Evolutionary conservation across 2,113 vertebrate genomes (phyloP), one percentile per base, ranked within the genome.

Genomic region (Oreochromis aureus): DNA sequence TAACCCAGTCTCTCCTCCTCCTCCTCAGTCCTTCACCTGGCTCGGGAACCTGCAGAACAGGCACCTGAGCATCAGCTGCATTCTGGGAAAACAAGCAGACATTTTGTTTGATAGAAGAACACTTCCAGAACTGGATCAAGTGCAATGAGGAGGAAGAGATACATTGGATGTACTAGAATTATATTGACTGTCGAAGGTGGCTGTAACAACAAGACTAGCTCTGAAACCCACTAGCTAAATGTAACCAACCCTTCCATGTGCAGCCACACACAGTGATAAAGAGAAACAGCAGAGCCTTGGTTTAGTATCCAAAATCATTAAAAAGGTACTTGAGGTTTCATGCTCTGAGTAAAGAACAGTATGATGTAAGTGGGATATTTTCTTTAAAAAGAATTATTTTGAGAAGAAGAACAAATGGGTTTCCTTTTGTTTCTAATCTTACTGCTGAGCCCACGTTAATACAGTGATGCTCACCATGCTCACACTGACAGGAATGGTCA

Each of bases 31-130:
- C 96, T 46, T 6, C 5, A 36, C 3, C 66, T 5, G 93, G 55
- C 41, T 87, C 90, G 18, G 92, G 94, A 79, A 97, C 96, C 30
- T 19, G 3, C 48, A 97, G 9, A 53, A 95, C 36, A 10, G 89
- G 89, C 6, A 94, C 39, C 9, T 48, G 34, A 39, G 24, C 18
- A 24, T 80, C 46, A 1, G 27, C 5, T 22, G 79, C 39, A 83
- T 2, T 46, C 95, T 96, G 66, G 66, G 66, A 86, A 59, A 41
- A 83, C 44, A 86, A 2, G 15, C 3, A 69, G 63, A 4, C 13
- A 34, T 18, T 30, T 48, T 24, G 30, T 10, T 54, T 15, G 9
- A 44, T 2, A 41, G 63, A 22, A 41, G 19, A 69, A 46, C 41
- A 73, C 7, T 41, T 10, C 39, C 30, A 44, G 27, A 66, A 54